Base-by-base conservation (phyloP, 2,113 vertebrate genomes). In the Cyrtonyx montezumae region DNA sequence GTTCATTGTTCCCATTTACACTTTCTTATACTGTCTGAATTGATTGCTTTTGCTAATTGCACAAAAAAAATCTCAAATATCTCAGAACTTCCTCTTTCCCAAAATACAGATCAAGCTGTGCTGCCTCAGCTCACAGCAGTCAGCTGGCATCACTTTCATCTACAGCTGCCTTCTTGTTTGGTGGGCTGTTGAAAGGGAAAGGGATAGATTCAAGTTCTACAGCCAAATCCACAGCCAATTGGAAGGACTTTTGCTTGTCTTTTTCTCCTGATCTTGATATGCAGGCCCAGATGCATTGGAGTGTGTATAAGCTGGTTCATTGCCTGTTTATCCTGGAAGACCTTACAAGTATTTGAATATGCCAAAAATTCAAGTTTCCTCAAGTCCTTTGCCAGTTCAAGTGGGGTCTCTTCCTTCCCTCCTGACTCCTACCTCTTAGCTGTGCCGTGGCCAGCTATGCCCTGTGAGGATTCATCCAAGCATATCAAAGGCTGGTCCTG, bases 251-350 rank as follows among this genome's bases (percentile, higher is more conserved):
- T 8, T 69, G 53, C 53, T 76, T 69, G 63, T 91, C 73, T 82
- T 70, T 68, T 75, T 37, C 25, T 71, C 6, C 14, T 32, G 42
- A 79, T 76, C 83, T 83, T 70, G 36, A 63, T 83, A 45, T 70
- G 37, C 42, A 67, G 88, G 73, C 70, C 86, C 88, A 83, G 69
- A 75, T 90, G 69, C 61, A 86, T 66, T 55, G 53, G 48, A 53
- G 30, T 62, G 49, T 59, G n/a, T 58, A 48, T 37, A 80, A 93
- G 92, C 68, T 74, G 49, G 13, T 94, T 87, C 42, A 8, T 43
- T 75, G 69, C 32, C 51, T 92, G 69, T 86, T 92, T 93, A 61
- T 71, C 53, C 74, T 92, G 89, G 87, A 88, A 78, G 62, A 88
- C 30, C 32, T 70, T 71, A 45, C 2, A 5, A 65, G 25, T n/a